Conservation (phyloP, 2,888 invertebrate genomes). For the Sarcophaga carnaria region DNA sequence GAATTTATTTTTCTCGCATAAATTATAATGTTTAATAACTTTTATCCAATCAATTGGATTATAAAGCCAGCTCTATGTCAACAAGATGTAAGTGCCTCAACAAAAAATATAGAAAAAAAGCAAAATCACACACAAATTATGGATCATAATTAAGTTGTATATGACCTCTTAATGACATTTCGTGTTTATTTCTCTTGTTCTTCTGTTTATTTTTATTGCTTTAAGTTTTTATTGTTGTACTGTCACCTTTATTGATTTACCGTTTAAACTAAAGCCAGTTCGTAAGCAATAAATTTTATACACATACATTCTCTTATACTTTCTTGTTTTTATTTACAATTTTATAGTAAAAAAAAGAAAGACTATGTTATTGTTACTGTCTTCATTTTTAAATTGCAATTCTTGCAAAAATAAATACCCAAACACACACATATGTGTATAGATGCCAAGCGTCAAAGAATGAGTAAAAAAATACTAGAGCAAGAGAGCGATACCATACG, state of each 20-base stretch:
- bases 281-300: background rate
- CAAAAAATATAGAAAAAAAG: slow-evolving; percentile 6
- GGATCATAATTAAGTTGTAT: slow-evolving; percentile 24
- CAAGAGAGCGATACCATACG: too few relatives aligned
- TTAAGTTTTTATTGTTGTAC: slow-evolving; percentile 2
- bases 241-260: slow-evolving; percentile 52
- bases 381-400: background rate
- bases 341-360: background rate
- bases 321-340: background rate
- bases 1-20: slow-evolving; percentile 19
- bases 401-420: background rate
- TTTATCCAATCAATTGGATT: slow-evolving; percentile 76
- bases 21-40: slow-evolving; percentile 73
- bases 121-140: slow-evolving; percentile 1
- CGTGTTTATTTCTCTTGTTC: background rate
- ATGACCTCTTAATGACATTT: slow-evolving; percentile 49
- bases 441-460: too few relatives aligned
- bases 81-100: slow-evolving; percentile 79
- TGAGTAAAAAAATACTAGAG: too few relatives aligned
- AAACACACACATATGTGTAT: too few relatives aligned
- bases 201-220: slow-evolving; percentile 16
- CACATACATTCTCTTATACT: too few relatives aligned
- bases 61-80: slow-evolving; percentile 78
- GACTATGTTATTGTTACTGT: background rate
- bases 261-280: background rate